Evolutionary conservation across 2,888 invertebrate species (phyloP).

Genomic region (Tetragnatha montana): DNA sequence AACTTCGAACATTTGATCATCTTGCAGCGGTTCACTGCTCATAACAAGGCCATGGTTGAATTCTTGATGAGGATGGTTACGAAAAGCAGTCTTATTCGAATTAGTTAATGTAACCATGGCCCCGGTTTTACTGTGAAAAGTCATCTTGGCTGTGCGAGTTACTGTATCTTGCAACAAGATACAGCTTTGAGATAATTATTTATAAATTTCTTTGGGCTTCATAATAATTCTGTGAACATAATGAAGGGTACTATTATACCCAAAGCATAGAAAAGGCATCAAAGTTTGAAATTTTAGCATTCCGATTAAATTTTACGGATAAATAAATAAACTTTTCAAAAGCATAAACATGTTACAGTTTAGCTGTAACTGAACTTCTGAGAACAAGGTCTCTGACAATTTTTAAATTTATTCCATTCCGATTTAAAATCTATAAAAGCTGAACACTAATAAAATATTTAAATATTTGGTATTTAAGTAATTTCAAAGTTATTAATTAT

Average conservation of each 20-base stretch:
- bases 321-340: conserved; percentile 13
- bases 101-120: conserved; percentile 63
- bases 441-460: background rate
- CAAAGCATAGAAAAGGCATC: conserved; percentile 41
- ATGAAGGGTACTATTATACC: conserved; percentile 48
- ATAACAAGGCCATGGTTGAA: conserved; percentile 92
- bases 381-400: no score
- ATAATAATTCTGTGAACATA: conserved; percentile 33
- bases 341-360: conserved; percentile 39
- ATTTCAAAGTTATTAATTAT: no score
- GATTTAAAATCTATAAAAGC: background rate
- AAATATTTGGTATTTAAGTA: no score
- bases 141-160: background rate
- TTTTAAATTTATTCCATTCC: no score
- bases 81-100: conserved; percentile 60
- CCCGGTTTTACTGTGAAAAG: conserved; percentile 67
- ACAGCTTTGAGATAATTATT: conserved; percentile 16
- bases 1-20: conserved; percentile 90
- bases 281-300: conserved; percentile 44
- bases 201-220: conserved; percentile 47
- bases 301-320: conserved; percentile 10
- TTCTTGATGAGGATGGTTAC: conserved; percentile 77
- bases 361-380: background rate
- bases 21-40: conserved; percentile 85
- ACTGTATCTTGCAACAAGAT: background rate